phyloP scores from a whole-genome alignment of 2,888 invertebrate genomes.

The Calliphora vomitoria region DNA sequence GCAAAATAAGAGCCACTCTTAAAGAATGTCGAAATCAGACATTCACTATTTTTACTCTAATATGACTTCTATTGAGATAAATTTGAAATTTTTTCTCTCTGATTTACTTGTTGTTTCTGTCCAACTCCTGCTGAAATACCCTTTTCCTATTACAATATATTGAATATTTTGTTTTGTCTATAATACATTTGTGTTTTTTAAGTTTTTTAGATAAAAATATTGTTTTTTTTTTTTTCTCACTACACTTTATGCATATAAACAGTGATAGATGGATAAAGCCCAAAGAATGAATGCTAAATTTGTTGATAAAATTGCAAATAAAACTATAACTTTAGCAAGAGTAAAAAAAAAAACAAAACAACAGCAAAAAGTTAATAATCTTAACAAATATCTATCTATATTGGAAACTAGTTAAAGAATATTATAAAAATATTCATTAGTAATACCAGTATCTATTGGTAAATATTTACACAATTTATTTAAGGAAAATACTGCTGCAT shows the following conservation, averaged over 20 bases:
- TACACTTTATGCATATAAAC: constrained; percentile 1
- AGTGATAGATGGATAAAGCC: constrained; percentile 19
- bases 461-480: neutral
- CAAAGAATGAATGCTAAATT: constrained; percentile 28
- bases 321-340: neutral
- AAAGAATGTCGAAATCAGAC: no score
- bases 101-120: no score
- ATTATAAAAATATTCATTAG: neutral
- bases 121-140: no score
- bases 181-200: neutral
- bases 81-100: no score
- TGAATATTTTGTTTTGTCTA: neutral
- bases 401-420: neutral
- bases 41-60: no score
- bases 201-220: neutral
- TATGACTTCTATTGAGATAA: no score
- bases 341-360: neutral
- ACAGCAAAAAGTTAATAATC: neutral
- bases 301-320: constrained; percentile 28
- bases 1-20: no score
- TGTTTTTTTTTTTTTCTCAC: neutral
- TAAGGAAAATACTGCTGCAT: neutral
- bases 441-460: neutral
- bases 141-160: no score
- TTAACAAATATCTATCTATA: neutral